phyloP scores from a whole-genome alignment of 92 coral and sea anemone species.

The Bergia puertoricense region DNA sequence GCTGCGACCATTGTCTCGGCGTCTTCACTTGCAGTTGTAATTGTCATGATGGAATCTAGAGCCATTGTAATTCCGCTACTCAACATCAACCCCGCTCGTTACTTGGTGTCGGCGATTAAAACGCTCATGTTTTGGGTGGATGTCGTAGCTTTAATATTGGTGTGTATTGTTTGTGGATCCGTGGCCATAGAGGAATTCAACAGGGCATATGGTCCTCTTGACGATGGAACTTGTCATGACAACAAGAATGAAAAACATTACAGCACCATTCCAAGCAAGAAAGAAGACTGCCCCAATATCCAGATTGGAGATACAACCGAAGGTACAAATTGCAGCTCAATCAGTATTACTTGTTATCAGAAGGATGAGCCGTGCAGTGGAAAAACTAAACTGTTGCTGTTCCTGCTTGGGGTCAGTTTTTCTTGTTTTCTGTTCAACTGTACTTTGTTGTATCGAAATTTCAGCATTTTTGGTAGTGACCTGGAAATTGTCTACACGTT shows the following conservation, averaged over 20 bases:
- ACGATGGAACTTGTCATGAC: background rate
- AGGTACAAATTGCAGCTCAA: background rate
- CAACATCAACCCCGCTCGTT: background rate
- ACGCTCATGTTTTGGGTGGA: background rate
- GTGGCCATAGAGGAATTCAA: background rate
- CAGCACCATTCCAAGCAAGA: background rate
- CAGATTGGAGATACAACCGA: background rate
- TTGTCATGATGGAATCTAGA: background rate
- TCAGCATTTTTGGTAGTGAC: background rate
- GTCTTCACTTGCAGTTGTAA: background rate
- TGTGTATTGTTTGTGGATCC: background rate
- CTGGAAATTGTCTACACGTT: constrained; percentile 1
- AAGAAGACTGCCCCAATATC: background rate
- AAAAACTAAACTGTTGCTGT: constrained; percentile 5
- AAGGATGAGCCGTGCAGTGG: background rate
- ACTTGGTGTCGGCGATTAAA: background rate
- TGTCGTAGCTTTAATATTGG: background rate
- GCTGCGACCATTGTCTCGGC: no score
- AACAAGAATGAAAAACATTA: background rate
- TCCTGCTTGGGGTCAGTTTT: background rate
- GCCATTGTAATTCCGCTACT: no score
- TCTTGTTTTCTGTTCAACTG: background rate
- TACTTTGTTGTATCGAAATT: background rate
- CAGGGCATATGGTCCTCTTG: background rate
- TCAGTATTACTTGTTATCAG: background rate